Base-by-base conservation (phyloP, 92 coral and sea anemone genomes). In the Porites rus region DNA sequence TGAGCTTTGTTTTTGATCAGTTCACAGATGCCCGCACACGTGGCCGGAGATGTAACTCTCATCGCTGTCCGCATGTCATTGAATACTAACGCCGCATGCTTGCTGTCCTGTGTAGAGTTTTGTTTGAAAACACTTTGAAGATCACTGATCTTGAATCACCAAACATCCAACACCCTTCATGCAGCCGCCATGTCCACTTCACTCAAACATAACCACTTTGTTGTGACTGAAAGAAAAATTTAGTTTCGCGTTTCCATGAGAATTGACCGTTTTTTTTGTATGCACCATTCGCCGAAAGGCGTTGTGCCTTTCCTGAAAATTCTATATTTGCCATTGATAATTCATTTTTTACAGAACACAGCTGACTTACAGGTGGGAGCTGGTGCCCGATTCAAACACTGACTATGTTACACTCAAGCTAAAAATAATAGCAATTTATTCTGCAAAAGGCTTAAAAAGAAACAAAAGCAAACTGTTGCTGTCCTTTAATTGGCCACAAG, bases 21-120 rank as follows among this genome's bases (percentile, higher is more conserved):
- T 10, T 83, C 64, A 74, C 87, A 83, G 60, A 74, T 83, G 80
- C 73, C 25, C 25, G 25, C 21, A 65, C 87, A 83, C 87, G 87
- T 83, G 87, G 46, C 46, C 46, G 46, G 5, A 38, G 46, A 38
- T 38, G 46, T 18, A n/a, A 2, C 11, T 46, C 51, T 21, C 60
- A 20, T 58, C 87, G 70, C 59, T 61, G 65, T 75, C 87, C 80
- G 87, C 80, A 73, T 83, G 87, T 83, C 80, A 83, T 73, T 83
- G 65, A 78, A 74, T 62, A 72, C 74, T 51, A 17, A 13, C 87
- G 74, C 87, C 87, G 80, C 87, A 83, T 83, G 87, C 80, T 73
- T 52, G 59, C 87, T 73, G 80, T 7, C 79, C n/a, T 83, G 72
- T 83, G 20, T 59, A 38, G 19, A 28, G 80, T 72, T 73, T 83